Evolutionary conservation across 2,797 vertebrate species (phyloP).

Genomic region (Enteromius trimaculatus): DNA sequence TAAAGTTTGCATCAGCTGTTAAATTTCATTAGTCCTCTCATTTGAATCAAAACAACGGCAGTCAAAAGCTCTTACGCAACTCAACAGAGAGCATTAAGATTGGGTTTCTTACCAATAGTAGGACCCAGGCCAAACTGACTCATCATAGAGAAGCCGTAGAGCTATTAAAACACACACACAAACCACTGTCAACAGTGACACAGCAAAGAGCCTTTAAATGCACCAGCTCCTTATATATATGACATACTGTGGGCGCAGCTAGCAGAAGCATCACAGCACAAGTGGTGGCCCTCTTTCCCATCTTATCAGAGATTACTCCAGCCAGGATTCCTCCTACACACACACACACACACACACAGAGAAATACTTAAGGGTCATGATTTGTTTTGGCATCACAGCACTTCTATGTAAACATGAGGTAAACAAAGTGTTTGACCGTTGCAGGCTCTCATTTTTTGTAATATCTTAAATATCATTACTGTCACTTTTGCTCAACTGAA

Average conservation of each 20-base stretch:
- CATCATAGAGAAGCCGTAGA: constrained; percentile 81
- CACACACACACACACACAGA: constrained; percentile 39
- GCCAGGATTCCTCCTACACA: constrained; percentile 87
- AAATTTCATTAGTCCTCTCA: background rate
- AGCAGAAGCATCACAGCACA: constrained; percentile 90
- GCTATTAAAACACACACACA: constrained; percentile 64
- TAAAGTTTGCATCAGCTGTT: background rate
- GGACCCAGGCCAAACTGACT: constrained; percentile 76
- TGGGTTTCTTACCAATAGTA: constrained; percentile 73
- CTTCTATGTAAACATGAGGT: background rate
- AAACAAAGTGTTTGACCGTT: background rate
- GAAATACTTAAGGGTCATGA: background rate
- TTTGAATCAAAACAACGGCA: background rate
- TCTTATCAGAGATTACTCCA: constrained; percentile 89
- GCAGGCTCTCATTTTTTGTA: background rate
- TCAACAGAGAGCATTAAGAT: background rate
- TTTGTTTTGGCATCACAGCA: background rate
- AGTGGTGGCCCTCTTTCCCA: constrained; percentile 87
- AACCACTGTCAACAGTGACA: background rate
- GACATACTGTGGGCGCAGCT: constrained; percentile 88
- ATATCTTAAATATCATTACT: background rate
- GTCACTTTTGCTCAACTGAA: too few relatives aligned
- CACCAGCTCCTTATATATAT: background rate
- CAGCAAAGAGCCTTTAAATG: background rate
- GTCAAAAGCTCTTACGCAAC: background rate